A percentile compares a stretch with the other conserved stretches of the same genome.
These are phyloP conservation scores for Parascotia fuliginaria DNA, from an alignment of 2,888 invertebrate genomes.

Conservation along the genomic window DNA sequence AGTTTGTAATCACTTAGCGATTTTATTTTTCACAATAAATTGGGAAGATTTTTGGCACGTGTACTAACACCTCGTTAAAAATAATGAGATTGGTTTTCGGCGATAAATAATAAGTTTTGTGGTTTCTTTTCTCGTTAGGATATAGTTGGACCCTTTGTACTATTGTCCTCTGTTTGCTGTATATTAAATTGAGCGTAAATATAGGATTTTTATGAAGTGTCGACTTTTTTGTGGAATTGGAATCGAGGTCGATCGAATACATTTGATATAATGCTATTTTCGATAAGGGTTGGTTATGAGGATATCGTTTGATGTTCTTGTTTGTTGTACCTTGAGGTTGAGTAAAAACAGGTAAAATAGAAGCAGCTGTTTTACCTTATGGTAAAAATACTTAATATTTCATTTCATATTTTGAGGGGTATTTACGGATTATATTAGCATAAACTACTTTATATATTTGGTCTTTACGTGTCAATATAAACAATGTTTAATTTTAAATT, in stretches of 20 bases:
- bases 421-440: too few relatives aligned
- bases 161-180: constrained; percentile 34
- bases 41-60: constrained; percentile 74
- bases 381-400: too few relatives aligned
- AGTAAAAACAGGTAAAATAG: not conserved
- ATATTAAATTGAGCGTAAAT: constrained; percentile 35
- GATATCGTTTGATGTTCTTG: not conserved
- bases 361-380: too few relatives aligned
- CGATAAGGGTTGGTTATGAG: not conserved
- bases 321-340: not conserved
- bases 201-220: constrained; percentile 24
- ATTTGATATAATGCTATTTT: not conserved
- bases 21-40: constrained; percentile 68
- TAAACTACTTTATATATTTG: too few relatives aligned
- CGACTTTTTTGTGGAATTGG: constrained; percentile 17
- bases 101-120: constrained; percentile 65
- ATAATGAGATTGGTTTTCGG: constrained; percentile 74
- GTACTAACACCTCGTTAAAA: constrained; percentile 74
- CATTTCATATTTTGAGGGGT: too few relatives aligned
- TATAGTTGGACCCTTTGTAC: constrained; percentile 35
- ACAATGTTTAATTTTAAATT: too few relatives aligned
- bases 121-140: constrained; percentile 51
- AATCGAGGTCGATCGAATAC: constrained; percentile 8
- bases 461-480: too few relatives aligned
- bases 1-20: constrained; percentile 65